phyloP scores from a whole-genome alignment of 2,888 invertebrate species.

The Agriopis aurantiaria region DNA sequence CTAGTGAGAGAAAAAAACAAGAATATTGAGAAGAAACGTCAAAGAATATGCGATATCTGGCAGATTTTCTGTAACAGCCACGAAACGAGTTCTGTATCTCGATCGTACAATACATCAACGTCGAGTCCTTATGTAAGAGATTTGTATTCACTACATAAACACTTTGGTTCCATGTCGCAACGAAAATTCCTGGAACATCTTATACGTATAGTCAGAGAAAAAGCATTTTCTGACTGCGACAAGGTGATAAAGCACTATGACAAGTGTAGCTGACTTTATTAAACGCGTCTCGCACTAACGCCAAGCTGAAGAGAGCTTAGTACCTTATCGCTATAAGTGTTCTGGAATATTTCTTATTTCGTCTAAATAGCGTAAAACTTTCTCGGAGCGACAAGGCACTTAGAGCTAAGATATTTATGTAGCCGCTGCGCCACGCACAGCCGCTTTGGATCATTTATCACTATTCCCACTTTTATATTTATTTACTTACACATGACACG shows the following conservation, averaged over 20 bases:
- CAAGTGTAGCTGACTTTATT: constrained; percentile 37
- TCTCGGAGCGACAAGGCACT: constrained; percentile 33
- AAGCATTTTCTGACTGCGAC: constrained; percentile 13
- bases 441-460: constrained; percentile 55
- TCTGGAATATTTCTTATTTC: constrained; percentile 4
- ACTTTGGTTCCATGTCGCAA: constrained; percentile 29
- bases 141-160: constrained; percentile 46
- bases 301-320: constrained; percentile 17
- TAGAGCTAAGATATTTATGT: constrained; percentile 31
- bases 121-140: constrained; percentile 54
- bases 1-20: no score
- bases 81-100: constrained; percentile 50
- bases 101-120: constrained; percentile 62
- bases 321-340: constrained; percentile 26
- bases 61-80: constrained; percentile 37
- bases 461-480: constrained; percentile 57
- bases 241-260: constrained; percentile 22
- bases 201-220: constrained; percentile 3
- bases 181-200: constrained; percentile 15
- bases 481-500: constrained; percentile 50
- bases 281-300: constrained; percentile 42
- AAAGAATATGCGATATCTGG: constrained; percentile 34
- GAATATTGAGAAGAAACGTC: no score
- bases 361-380: constrained; percentile 16
- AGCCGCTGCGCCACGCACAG: constrained; percentile 32